Evolutionary conservation across 37 sponge, comb jelly and placozoan species (phyloP), one percentile per base, ranked within the genome.

Genomic region (Cliona cf. orientalis): DNA sequence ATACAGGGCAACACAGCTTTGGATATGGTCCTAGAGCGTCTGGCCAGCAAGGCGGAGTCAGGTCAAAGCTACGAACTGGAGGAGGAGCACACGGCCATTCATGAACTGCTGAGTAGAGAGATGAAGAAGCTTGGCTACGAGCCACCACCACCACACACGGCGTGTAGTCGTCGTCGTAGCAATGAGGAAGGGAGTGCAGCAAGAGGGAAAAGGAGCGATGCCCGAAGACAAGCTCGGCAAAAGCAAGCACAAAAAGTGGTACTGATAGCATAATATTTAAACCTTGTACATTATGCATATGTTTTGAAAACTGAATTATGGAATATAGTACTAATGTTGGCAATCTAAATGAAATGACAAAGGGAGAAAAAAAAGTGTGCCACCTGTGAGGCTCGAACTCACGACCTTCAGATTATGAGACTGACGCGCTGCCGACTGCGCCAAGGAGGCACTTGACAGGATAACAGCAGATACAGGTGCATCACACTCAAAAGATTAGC

Each of bases 361-460:
- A 66, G 32, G 66, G 33, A 31, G 37, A 71, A n/a, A n/a, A 88
- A 89, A 80, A 84, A 84, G 72, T 31, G 61, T 95, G 92, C 95
- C 90, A 72, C 95, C 93, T 95, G 95, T 95, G 95, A 95, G 95
- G 95, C 89, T 95, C 93, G 95, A 95, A 95, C 93, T 95, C 93
- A 95, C 93, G 93, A 92, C 91, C 93, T 95, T 95, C 96, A 95
- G 96, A 95, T 95, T 95, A 95, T 95, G 96, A 92, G 93, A 95
- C 90, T 92, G 96, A 92, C 93, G 93, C 93, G 90, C 93, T 95
- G 83, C 96, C 93, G 69, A 92, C 93, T 95, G 96, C 90, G 96
- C 96, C 66, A 95, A 95, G 89, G 95, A 87, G 90, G 95, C 93
- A 84, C 53, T 4, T 68, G 69, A 5, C n/a, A n/a, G n/a, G n/a